These are phyloP conservation scores for Sylvicola fuscatus DNA, from an alignment of 2,888 invertebrate species.

Conservation along the genomic window DNA sequence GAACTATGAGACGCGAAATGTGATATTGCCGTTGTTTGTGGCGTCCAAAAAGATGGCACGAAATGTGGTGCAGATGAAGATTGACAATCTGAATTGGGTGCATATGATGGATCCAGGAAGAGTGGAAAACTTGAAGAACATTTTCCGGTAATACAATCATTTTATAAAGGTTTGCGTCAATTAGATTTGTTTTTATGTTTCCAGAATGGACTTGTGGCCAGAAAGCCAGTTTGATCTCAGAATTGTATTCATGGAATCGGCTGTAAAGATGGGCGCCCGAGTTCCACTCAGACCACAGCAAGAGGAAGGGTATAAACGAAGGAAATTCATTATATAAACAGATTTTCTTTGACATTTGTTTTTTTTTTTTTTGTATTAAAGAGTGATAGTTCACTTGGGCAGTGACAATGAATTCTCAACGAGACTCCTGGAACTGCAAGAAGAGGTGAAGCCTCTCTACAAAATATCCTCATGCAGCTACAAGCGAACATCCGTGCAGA, in stretches of 20 bases:
- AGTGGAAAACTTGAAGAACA: constrained; percentile 52
- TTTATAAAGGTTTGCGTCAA: background rate
- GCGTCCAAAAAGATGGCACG: constrained; percentile 43
- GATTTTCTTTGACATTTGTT: background rate
- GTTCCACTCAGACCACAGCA: constrained; percentile 64
- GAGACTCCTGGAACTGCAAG: constrained; percentile 28
- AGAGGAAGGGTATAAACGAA: constrained; percentile 75
- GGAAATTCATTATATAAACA: no score
- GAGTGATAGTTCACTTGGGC: constrained; percentile 63
- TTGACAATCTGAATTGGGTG: constrained; percentile 75
- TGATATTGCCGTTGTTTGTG: constrained; percentile 40
- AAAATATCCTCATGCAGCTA: constrained; percentile 63
- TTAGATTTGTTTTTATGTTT: constrained; percentile 19
- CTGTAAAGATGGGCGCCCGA: constrained; percentile 66
- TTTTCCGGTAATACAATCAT: constrained; percentile 31
- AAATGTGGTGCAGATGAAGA: constrained; percentile 67
- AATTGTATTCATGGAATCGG: constrained; percentile 66
- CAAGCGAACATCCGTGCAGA: constrained; percentile 69
- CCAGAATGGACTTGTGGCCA: constrained; percentile 41
- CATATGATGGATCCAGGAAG: constrained; percentile 58
- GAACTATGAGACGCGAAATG: constrained; percentile 52
- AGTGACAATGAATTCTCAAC: constrained; percentile 52
- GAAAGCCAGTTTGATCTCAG: constrained; percentile 55
- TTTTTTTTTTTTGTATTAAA: constrained; percentile 7
- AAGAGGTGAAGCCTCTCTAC: constrained; percentile 64